Evolutionary conservation across 1,140 invertebrate species (phyloP).

Genomic region (Scaptomyza hsui): DNA sequence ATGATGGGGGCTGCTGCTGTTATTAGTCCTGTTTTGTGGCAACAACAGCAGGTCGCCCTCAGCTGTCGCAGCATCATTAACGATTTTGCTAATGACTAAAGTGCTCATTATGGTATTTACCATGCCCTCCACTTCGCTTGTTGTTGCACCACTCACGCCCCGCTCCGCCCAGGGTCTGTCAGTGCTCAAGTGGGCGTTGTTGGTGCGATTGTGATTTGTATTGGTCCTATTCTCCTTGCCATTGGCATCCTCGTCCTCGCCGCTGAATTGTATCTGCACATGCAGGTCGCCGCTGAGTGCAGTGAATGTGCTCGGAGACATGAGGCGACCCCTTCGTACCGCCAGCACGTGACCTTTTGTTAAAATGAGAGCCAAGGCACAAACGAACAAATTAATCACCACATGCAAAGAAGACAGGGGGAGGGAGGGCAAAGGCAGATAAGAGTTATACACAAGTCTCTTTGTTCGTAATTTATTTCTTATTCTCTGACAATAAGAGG

Average conservation of each 20-base stretch:
- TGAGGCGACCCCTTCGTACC: conserved; percentile 82
- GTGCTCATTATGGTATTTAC: conserved; percentile 82
- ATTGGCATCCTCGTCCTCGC: conserved; percentile 36
- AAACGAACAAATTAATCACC: conserved; percentile 49
- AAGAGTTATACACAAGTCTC: conserved; percentile 71
- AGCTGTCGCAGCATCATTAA: conserved; percentile 63
- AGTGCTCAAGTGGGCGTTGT: conserved; percentile 61
- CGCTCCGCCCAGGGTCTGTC: conserved; percentile 10
- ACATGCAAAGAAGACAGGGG: conserved; percentile 25
- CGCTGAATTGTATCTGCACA: conserved; percentile 84
- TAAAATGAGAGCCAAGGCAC: conserved; percentile 46
- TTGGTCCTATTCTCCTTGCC: conserved; percentile 31
- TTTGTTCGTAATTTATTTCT: conserved; percentile 71
- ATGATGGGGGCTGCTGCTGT: conserved; percentile 5
- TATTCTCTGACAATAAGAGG: conserved; percentile 44
- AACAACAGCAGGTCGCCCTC: background rate
- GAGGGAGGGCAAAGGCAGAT: conserved; percentile 46
- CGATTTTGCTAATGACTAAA: conserved; percentile 84
- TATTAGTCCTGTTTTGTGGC: background rate
- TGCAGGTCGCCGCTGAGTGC: conserved; percentile 87
- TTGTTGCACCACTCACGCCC: no score
- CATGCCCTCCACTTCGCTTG: conserved; percentile 5
- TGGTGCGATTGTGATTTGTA: conserved; percentile 17
- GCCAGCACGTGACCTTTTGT: conserved; percentile 84
- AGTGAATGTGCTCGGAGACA: conserved; percentile 86